phyloP scores from a whole-genome alignment of 2,888 invertebrate genomes.

The Smittia aterrima region DNA sequence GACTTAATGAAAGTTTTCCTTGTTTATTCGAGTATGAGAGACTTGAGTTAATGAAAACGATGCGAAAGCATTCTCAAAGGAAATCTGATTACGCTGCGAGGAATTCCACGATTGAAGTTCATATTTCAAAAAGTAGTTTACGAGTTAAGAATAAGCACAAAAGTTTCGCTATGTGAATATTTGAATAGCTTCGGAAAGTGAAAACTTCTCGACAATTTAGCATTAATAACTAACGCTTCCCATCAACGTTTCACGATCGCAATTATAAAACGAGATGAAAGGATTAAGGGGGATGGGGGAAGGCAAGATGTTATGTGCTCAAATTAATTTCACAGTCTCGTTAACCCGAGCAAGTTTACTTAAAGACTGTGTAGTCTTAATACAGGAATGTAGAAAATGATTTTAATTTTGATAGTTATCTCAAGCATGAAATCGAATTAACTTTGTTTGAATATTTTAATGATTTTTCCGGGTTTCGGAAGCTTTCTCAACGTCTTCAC shows the following conservation, averaged over 20 bases:
- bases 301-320: not conserved
- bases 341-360: constrained; percentile 3
- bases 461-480: not conserved
- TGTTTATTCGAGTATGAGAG: not conserved
- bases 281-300: not conserved
- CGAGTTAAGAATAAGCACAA: not conserved
- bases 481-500: not conserved
- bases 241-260: constrained; percentile 11
- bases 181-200: not conserved
- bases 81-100: not conserved
- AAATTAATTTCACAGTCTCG: constrained; percentile 3
- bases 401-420: constrained; percentile 25
- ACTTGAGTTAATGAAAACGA: not conserved
- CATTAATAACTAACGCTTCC: constrained; percentile 3
- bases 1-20: not conserved
- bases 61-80: not conserved
- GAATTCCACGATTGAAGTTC: not conserved
- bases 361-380: not conserved
- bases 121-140: not conserved
- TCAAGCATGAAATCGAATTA: constrained; percentile 25
- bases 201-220: constrained; percentile 2
- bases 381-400: not conserved
- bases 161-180: not conserved
- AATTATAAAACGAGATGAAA: not conserved
- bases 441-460: constrained; percentile 23